phyloP scores from a whole-genome alignment of 30 jellyfish, hydroid and myxozoan species.

The Morbakka virulenta region DNA sequence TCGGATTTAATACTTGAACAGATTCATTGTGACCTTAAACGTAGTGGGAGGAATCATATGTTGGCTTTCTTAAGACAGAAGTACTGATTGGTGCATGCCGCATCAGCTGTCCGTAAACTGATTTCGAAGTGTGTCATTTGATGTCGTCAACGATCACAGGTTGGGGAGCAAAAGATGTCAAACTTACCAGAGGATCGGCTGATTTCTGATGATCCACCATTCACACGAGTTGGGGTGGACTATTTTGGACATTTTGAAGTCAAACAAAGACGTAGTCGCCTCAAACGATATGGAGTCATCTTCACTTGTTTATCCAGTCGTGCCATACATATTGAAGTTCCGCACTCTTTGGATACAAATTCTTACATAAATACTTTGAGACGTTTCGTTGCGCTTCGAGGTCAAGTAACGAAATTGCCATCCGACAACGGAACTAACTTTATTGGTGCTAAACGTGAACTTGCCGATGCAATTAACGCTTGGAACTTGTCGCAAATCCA shows the following conservation, averaged over 20 bases:
- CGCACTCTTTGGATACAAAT: conserved; percentile 37
- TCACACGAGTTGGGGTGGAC: conserved; percentile 49
- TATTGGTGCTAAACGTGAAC: conserved; percentile 32
- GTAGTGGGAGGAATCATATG: conserved; percentile 5
- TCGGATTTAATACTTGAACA: conserved; percentile 7
- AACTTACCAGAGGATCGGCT: conserved; percentile 40
- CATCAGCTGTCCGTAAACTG: conserved; percentile 19
- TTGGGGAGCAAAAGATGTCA: conserved; percentile 46
- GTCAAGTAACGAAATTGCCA: conserved; percentile 17
- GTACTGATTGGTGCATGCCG: conserved; percentile 34
- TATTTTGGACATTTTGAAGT: conserved; percentile 46
- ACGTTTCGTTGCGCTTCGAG: conserved; percentile 37
- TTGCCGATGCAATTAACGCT: conserved; percentile 7
- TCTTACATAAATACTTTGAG: conserved; percentile 17
- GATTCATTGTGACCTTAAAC: conserved; percentile 1
- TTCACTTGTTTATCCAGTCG: conserved; percentile 51
- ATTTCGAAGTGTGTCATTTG: conserved; percentile 14
- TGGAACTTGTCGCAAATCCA: conserved; percentile 17
- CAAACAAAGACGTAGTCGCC: conserved; percentile 29
- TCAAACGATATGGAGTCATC: conserved; percentile 50
- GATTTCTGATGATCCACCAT: conserved; percentile 37
- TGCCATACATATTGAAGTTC: conserved; percentile 42
- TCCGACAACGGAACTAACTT: conserved; percentile 57
- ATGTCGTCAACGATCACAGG: conserved; percentile 5
- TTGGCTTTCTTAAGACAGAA: conserved; percentile 16